Base-by-base conservation (phyloP, 2,888 invertebrate species). In the Carcina quercana region DNA sequence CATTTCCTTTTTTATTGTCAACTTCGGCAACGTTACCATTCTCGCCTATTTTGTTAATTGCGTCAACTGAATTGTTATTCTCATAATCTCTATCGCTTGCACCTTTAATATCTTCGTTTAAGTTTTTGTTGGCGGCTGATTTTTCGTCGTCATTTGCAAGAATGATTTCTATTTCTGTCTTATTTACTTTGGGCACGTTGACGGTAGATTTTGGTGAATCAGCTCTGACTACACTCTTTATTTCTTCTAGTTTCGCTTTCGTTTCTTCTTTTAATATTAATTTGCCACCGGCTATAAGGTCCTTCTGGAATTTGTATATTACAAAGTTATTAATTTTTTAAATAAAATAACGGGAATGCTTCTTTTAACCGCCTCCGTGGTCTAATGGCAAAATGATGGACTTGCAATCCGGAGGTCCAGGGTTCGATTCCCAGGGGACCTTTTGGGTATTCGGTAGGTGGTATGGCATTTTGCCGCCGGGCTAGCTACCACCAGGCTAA, bases 1-100 rank as follows among this genome's bases (percentile, higher is more conserved):
- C 55, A 1, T 38, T 37, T 3, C 14, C 19, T 5, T 48, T 52
- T 0, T 42, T 42, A 3, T 20, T 29, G 10, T 45, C 40, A 28
- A 34, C 37, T 8, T 36, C 30, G 27, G 7, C 8, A 8, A 3
- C 17, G 5, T 30, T 15, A 5, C 13, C 14, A 14, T 11, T 24
- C 3, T 12, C 13, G 3, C 11, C 13, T 25, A 13, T 13, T n/a
- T 25, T 15, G 14, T 13, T 3, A 13, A 8, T 10, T 3, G 7
- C 15, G 14, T n/a, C 2, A n/a, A 14, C 14, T 13, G n/a, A n/a
- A 14, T 25, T 13, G 24, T 12, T 8, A 3, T 2, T 13, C 3
- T 25, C 15, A 8, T 5, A 14, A 5, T 14, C 25, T 25, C 15
- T 5, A 8, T 25, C 25, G 22, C 11, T 3, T 2, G 3, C n/a